phyloP scores from a whole-genome alignment of 2,797 vertebrate species.

The Lepilemur ruficaudatus region DNA sequence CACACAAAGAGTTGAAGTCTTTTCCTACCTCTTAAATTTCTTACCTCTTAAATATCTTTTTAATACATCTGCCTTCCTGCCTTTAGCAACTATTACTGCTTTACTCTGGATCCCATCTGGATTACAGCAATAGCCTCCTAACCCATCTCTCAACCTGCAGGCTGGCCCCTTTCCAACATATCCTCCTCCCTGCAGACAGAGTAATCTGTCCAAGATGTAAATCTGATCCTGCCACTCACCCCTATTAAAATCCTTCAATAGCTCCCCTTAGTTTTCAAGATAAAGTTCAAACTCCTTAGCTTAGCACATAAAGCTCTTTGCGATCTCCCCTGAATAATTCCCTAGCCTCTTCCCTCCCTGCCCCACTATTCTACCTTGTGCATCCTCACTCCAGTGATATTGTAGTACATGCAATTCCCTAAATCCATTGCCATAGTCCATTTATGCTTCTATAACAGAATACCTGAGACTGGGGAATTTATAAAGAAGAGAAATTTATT shows the following conservation, averaged over 20 bases:
- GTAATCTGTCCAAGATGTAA: constrained; percentile 34
- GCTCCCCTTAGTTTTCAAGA: constrained; percentile 64
- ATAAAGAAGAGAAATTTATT: neutral
- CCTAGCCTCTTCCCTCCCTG: neutral
- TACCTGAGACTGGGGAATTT: neutral
- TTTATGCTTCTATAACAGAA: neutral
- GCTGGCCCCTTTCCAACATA: constrained; percentile 32
- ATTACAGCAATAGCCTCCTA: neutral
- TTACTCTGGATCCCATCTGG: constrained; percentile 39
- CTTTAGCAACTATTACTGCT: neutral
- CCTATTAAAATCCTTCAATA: constrained; percentile 60
- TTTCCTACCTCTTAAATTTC: neutral
- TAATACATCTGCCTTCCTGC: neutral
- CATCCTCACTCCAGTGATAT: neutral
- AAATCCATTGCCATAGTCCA: neutral
- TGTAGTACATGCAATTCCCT: neutral
- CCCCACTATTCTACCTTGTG: neutral
- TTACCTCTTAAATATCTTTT: neutral
- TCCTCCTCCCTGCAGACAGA: neutral
- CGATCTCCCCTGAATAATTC: neutral
- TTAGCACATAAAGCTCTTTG: constrained; percentile 52
- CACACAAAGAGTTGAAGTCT: neutral
- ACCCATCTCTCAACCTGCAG: neutral
- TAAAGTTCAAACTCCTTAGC: constrained; percentile 69
- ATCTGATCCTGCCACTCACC: neutral